Base-by-base conservation (phyloP, 2,113 vertebrate genomes). In the Mustela nigripes region DNA sequence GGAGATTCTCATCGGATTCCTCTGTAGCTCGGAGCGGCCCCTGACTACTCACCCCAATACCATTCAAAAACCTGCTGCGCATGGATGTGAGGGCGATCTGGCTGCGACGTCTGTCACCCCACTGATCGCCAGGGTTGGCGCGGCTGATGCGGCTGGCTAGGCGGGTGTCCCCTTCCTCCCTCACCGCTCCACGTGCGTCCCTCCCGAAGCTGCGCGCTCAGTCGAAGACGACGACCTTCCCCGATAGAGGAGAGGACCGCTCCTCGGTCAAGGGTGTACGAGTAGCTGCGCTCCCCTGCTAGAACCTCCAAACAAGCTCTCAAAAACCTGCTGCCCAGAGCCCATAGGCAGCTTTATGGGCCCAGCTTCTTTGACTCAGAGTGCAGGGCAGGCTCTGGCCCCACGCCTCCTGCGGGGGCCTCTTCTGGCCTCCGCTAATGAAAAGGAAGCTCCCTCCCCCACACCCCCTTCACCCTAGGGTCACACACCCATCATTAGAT, bases 1-100 rank as follows among this genome's bases (percentile, higher is more conserved):
- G 4, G 12, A 33, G 65, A 8, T 2, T n/a, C 26, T 22, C 6
- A 0, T 2, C 4, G 3, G 39, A 39, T n/a, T 45, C 69, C 69
- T 73, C 36, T 39, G 31, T 12, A 4, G 24, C 22, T 45, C 48
- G 14, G 33, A 15, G 67, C 0, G 7, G 33, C 14, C 65, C 31
- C 31, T 31, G 58, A 16, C 48, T 21, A 4, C 76, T 79, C 60
- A n/a, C 22, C 16, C 28, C 0, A 6, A 74, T 63, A n/a, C 76
- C 76, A 21, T 31, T 80, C 39, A 7, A 18, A n/a, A 26, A 24
- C 4, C 89, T 15, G 65, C 31, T 39, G 62, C 56, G 24, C n/a
- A 10, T 42, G 42, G 42, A 42, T 42, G 42, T 42, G 42, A 42
- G 42, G 42, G 42, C 42, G 42, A 42, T 42, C 42, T 42, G 42